Percentiles rank a stretch among this genome's conserved stretches.
These are phyloP conservation scores for Diceros bicornis DNA, from an alignment of 2,797 vertebrate species.

Conservation along the genomic window DNA sequence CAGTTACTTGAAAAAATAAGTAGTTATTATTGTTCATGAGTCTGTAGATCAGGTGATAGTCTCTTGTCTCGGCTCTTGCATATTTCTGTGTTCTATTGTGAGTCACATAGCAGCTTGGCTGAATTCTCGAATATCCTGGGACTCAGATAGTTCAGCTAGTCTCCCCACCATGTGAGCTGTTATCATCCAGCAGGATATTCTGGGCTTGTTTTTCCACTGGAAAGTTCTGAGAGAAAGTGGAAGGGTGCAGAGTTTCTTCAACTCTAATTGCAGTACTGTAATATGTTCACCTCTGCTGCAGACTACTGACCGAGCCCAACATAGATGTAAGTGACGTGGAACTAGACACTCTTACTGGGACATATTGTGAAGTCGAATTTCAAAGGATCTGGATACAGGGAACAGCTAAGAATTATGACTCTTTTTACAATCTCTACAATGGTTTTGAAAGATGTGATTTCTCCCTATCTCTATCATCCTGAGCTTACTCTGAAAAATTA, in stretches of 20 bases:
- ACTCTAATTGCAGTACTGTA: background rate
- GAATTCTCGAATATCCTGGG: background rate
- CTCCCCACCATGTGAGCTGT: background rate
- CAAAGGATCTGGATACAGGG: background rate
- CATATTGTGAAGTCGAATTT: background rate
- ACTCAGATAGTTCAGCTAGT: background rate
- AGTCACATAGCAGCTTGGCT: background rate
- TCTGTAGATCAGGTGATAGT: background rate
- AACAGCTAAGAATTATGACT: background rate
- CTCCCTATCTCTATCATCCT: background rate
- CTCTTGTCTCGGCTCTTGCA: background rate
- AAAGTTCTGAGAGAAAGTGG: background rate
- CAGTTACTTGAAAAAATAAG: background rate
- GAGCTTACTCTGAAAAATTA: background rate
- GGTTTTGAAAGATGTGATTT: background rate
- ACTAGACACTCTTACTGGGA: background rate
- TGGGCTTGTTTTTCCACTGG: no score
- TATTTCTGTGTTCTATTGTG: background rate
- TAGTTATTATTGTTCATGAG: background rate
- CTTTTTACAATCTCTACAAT: background rate
- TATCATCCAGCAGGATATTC: fast-evolving
- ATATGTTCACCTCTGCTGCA: background rate
- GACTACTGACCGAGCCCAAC: background rate
- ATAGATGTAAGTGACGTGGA: background rate
- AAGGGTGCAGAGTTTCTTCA: background rate